Evolutionary conservation across 1,140 invertebrate genomes (phyloP).

Genomic region (Drosophila erecta): DNA sequence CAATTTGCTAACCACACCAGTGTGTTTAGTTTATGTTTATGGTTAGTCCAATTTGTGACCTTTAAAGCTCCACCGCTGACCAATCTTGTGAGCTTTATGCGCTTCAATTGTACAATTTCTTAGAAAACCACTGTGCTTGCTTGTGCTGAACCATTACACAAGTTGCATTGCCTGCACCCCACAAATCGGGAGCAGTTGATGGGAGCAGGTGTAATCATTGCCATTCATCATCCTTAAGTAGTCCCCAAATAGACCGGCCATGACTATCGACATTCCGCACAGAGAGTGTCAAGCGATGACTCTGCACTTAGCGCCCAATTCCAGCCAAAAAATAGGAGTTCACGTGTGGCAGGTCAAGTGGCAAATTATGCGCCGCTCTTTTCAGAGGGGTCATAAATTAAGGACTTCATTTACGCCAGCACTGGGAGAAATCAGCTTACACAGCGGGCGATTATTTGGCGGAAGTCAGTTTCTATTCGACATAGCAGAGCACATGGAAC

Average conservation of each 20-base stretch:
- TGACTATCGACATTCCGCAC: slow-evolving; percentile 23
- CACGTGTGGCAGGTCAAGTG: slow-evolving; percentile 39
- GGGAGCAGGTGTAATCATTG: slow-evolving; percentile 6
- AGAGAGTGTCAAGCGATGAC: slow-evolving; percentile 28
- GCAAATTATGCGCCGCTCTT: slow-evolving; percentile 37
- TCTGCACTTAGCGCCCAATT: slow-evolving; percentile 4
- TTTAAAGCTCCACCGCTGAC: background rate
- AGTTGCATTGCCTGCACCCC: too few relatives aligned
- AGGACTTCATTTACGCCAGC: slow-evolving; percentile 8
- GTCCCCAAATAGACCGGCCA: slow-evolving; percentile 21
- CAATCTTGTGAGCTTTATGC: background rate
- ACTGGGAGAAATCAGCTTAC: background rate
- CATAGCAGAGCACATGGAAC: too few relatives aligned
- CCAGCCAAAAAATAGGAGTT: background rate
- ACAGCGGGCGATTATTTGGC: background rate
- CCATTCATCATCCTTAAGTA: slow-evolving; percentile 32
- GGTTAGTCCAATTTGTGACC: slow-evolving; percentile 14
- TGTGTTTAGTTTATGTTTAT: slow-evolving; percentile 16
- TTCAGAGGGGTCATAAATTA: slow-evolving; percentile 15
- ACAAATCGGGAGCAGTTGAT: background rate
- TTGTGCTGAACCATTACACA: background rate
- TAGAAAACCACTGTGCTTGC: background rate
- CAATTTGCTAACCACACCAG: slow-evolving; percentile 1
- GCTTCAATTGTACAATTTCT: too few relatives aligned
- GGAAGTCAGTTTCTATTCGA: too few relatives aligned